Conservation (phyloP, 2,888 invertebrate species). For the Cephus pulcher region DNA sequence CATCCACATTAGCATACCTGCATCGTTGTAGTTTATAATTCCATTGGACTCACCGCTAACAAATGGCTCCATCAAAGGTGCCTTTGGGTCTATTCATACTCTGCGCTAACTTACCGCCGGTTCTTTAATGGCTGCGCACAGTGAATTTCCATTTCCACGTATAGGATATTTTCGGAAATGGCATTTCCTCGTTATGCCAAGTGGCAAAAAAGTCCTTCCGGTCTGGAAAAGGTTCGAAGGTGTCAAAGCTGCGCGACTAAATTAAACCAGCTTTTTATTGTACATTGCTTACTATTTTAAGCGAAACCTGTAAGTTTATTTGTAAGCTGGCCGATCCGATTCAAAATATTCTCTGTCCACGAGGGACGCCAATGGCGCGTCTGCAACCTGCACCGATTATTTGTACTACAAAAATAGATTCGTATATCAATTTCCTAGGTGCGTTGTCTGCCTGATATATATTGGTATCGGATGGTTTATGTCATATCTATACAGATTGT, state of each 20-base stretch:
- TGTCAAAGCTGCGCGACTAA: not conserved
- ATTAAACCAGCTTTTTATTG: not conserved
- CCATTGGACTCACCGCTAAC: not conserved
- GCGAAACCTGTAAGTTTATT: not conserved
- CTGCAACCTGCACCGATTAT: conserved; percentile 45
- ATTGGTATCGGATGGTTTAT: conserved; percentile 35
- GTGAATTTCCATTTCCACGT: not conserved
- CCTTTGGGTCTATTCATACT: not conserved
- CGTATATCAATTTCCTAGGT: conserved; percentile 62
- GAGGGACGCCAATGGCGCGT: conserved; percentile 8
- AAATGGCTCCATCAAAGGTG: not conserved
- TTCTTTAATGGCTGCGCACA: not conserved
- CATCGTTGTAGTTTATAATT: not conserved
- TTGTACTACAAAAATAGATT: conserved; percentile 59
- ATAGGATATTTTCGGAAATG: not conserved
- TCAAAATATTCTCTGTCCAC: not conserved
- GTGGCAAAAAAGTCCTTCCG: not conserved
- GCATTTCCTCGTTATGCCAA: not conserved
- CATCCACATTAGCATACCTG: not conserved
- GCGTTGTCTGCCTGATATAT: conserved; percentile 37
- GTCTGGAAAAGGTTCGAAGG: not conserved
- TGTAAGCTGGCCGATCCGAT: not conserved
- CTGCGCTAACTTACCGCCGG: not conserved
- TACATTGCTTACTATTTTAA: not conserved
- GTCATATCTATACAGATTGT: conserved; percentile 38